Base-by-base conservation (phyloP, 2,888 invertebrate genomes). In the Habroteleia sp. region DNA sequence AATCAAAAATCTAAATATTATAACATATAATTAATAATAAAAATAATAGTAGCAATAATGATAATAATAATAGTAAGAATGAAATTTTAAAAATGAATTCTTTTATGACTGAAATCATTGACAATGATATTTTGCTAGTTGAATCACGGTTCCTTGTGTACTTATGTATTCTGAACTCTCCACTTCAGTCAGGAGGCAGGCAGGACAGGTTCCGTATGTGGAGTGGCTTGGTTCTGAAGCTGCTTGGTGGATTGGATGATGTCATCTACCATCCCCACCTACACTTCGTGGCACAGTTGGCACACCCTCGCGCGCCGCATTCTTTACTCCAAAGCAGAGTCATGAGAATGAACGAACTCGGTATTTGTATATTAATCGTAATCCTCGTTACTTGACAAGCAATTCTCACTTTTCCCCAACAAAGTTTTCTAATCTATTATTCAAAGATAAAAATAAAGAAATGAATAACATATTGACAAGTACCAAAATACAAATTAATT, bases 361-460 rank as follows among this genome's bases (percentile, higher is more conserved):
- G 88, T 88, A 88, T 88, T 88, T 88, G 88, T 88, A 88, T 88
- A 87, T 87, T 88, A 88, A 83, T 87, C 88, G 88, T 88, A 88
- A 87, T 88, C 87, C 85, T 88, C 87, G 88, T 88, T 88, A 86
- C 85, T 86, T 88, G 69, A 77, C 85, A 87, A 86, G 83, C 80
- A 81, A 83, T 81, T 63, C 50, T 81, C 82, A 83, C 82, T 84
- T 82, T 82, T 80, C 80, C 82, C 81, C 81, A 75, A 68, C 82
- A 77, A 80, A 79, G 33, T 58, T 42, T 48, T 50, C 8, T 7
- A 44, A 44, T 13, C 11, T 44, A 33, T 17, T 20, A 44, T 17
- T 17, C 77, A 72, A 66, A 76, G 48, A 76, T n/a, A 77, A 65
- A 54, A 58, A 52, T 14, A 69, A 41, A 11, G 6, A 16, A 39